phyloP scores from a whole-genome alignment of 1,140 invertebrate genomes.

The Zaprionus vittiger region DNA sequence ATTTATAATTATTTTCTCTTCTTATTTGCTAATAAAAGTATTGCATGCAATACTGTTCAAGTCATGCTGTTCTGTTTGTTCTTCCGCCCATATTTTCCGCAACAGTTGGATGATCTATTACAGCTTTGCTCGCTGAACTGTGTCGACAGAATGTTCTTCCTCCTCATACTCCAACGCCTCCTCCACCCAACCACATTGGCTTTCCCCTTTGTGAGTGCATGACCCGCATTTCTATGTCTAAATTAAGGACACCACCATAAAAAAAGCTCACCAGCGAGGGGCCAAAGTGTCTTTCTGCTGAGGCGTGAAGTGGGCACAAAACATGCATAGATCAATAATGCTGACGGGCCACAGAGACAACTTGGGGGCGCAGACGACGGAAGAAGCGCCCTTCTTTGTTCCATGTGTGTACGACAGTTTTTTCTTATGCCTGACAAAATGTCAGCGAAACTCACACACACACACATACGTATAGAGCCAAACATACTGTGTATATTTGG shows the following conservation, averaged over 20 bases:
- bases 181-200: neutral
- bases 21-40: neutral
- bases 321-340: slow-evolving; percentile 75
- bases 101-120: slow-evolving; percentile 11
- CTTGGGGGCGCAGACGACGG: slow-evolving; percentile 10
- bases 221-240: slow-evolving; percentile 79
- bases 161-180: neutral
- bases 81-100: slow-evolving; percentile 7
- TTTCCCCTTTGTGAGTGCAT: slow-evolving; percentile 31
- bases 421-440: slow-evolving; percentile 71
- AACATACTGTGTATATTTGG: slow-evolving; percentile 8
- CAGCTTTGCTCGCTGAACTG: slow-evolving; percentile 19
- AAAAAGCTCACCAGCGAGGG: slow-evolving; percentile 58
- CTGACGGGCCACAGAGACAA: slow-evolving; percentile 54
- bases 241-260: slow-evolving; percentile 80
- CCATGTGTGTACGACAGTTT: slow-evolving; percentile 31
- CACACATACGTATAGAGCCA: slow-evolving; percentile 6
- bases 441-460: slow-evolving; percentile 55
- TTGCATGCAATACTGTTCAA: neutral
- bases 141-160: slow-evolving; percentile 25
- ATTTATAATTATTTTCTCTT: neutral
- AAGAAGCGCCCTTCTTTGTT: slow-evolving; percentile 65
- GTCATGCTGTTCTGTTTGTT: neutral
- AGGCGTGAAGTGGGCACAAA: slow-evolving; percentile 64
- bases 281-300: slow-evolving; percentile 52